Evolutionary conservation across 2,113 vertebrate genomes (phyloP).

Genomic region (Nothobranchius kuhntae): DNA sequence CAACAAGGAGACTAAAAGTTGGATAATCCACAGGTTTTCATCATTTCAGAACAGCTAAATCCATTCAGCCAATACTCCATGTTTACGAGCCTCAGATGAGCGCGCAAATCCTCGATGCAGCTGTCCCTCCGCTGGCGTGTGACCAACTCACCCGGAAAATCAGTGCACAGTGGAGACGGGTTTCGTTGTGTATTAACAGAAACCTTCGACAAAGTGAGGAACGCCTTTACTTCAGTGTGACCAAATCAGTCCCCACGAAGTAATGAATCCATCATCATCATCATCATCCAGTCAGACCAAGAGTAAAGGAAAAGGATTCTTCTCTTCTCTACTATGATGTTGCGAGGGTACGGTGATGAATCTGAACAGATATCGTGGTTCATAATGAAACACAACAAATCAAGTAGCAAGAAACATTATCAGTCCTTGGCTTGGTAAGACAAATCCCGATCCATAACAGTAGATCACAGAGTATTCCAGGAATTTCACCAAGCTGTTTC

Average conservation of each 20-base stretch:
- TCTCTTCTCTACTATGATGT: constrained; percentile 20
- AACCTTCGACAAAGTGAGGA: background rate
- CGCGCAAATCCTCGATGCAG: constrained; percentile 16
- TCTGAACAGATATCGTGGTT: constrained; percentile 8
- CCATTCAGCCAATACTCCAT: too few species aligned
- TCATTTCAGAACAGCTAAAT: constrained; percentile 2
- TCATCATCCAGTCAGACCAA: constrained; percentile 28
- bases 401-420: constrained; percentile 2
- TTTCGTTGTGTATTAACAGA: constrained; percentile 6
- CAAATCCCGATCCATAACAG: constrained; percentile 20
- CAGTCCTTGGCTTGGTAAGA: constrained; percentile 8
- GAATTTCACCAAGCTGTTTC: constrained; percentile 18
- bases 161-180: background rate
- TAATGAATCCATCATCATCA: background rate
- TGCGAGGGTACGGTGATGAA: background rate
- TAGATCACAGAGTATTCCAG: constrained; percentile 13
- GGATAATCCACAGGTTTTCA: background rate
- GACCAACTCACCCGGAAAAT: background rate
- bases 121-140: background rate
- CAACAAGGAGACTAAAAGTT: too few species aligned
- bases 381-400: constrained; percentile 16
- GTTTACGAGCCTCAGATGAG: too few species aligned
- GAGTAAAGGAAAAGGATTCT: background rate
- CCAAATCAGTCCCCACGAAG: background rate
- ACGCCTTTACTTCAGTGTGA: background rate